Conservation (phyloP, 2,888 invertebrate genomes). For the Arge pagana region DNA sequence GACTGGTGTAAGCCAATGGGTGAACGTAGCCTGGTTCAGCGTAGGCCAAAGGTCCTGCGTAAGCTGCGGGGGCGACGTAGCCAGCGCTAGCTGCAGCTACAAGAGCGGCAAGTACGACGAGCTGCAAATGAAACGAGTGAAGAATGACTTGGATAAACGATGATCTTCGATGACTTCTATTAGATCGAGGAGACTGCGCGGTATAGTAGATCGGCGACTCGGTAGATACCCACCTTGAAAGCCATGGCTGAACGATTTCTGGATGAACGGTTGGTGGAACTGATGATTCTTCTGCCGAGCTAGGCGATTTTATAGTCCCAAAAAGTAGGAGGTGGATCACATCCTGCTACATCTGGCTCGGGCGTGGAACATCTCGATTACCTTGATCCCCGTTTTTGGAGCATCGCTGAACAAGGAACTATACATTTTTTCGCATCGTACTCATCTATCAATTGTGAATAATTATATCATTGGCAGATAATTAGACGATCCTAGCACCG, state of each 20-base stretch:
- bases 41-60: conserved; percentile 48
- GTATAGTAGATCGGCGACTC: background rate
- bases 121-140: conserved; percentile 49
- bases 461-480: background rate
- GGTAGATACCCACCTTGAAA: conserved; percentile 52
- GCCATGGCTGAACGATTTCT: conserved; percentile 51
- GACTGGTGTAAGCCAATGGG: conserved; percentile 42
- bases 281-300: conserved; percentile 12
- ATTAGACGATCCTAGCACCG: no score
- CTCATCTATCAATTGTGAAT: background rate
- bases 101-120: conserved; percentile 54
- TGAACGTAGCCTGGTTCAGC: conserved; percentile 25
- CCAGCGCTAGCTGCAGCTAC: conserved; percentile 59
- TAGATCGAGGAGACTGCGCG: background rate
- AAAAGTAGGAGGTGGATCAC: conserved; percentile 6
- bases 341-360: conserved; percentile 12
- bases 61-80: conserved; percentile 50
- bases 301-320: conserved; percentile 13
- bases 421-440: background rate
- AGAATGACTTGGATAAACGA: no score
- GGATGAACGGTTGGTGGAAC: conserved; percentile 46
- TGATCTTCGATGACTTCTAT: no score
- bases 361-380: conserved; percentile 8
- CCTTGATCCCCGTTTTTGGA: conserved; percentile 22
- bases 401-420: conserved; percentile 15